phyloP scores from a whole-genome alignment of 1,140 invertebrate genomes.

The Hycleus phaleratus region DNA sequence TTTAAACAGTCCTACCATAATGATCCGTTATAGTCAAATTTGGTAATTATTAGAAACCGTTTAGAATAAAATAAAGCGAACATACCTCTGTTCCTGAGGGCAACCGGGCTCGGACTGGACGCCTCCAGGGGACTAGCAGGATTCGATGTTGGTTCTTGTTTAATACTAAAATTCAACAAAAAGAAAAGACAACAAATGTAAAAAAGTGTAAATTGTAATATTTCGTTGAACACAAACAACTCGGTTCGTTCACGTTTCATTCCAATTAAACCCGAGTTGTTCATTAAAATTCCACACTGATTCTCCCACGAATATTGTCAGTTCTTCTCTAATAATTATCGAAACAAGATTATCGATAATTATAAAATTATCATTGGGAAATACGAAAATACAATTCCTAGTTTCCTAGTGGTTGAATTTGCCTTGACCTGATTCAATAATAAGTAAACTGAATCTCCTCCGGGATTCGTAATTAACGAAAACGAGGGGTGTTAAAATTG shows the following conservation, averaged over 20 bases:
- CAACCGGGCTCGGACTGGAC: conserved; percentile 44
- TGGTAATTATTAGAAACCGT: no score
- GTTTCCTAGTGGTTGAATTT: no score
- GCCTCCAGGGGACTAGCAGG: conserved; percentile 50
- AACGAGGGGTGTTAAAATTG: no score
- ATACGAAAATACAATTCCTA: no score
- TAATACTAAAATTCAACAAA: conserved; percentile 46
- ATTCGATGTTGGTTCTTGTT: conserved; percentile 46
- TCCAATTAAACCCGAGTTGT: not conserved
- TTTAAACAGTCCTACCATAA: no score
- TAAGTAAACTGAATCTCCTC: no score
- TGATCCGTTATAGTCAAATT: no score
- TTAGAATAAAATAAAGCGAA: not conserved
- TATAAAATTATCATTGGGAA: no score
- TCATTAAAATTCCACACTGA: not conserved
- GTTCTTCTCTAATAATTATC: not conserved
- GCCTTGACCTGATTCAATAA: no score
- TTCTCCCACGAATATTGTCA: not conserved
- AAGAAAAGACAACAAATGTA: not conserved
- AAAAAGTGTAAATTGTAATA: not conserved
- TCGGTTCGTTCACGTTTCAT: not conserved
- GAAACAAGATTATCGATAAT: not conserved
- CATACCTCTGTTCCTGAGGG: conserved; percentile 29
- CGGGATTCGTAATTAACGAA: no score
- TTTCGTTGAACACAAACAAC: not conserved